Base-by-base conservation (phyloP, 2,797 vertebrate genomes). In the Hybognathus amarus region DNA sequence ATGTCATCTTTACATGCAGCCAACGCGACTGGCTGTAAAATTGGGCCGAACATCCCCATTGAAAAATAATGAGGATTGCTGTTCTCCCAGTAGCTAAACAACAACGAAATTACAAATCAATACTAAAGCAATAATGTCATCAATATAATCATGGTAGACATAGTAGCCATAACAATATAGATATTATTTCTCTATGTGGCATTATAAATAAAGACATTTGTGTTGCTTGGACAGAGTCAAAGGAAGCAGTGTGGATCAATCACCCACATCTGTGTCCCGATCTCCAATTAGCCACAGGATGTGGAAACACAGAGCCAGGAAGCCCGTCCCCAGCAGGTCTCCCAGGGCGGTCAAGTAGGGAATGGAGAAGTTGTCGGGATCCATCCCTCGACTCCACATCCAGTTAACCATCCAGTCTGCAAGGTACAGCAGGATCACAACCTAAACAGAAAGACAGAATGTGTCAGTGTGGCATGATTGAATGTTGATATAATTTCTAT, bases 341-440 rank as follows among this genome's bases (percentile, higher is more conserved):
- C 98, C 98, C 86, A 99, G 93, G 0, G 98, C 98, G 0, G 98
- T 99, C 93, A 99, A 93, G 95, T 99, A 99, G 0, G 98, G 98
- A 94, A 99, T 99, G 90, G 97, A 99, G 94, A 98, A 99, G 94
- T 99, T 99, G 94, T 99, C 98, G 0, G 98, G 98, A 88, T 99
- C 96, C 92, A 99, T 96, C 80, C 97, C 97, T 84, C 98, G 92
- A 66, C 96, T 94, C 98, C 98, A 99, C 98, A 99, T 99, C 97
- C 98, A 99, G 92, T 98, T 96, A 78, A 99, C 97, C 97, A 99
- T 98, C 98, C 98, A 99, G 94, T 99, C 97, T 6, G 98, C 98
- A 86, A 99, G 95, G 93, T 98, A 99, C 47, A 99, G 95, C 7
- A 99, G 97, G 90, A 99, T 96, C 70, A 98, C 90, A 56, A 99